These are phyloP conservation scores for Protophormia terraenovae DNA, from an alignment of 2,888 invertebrate species.

Conservation along the genomic window DNA sequence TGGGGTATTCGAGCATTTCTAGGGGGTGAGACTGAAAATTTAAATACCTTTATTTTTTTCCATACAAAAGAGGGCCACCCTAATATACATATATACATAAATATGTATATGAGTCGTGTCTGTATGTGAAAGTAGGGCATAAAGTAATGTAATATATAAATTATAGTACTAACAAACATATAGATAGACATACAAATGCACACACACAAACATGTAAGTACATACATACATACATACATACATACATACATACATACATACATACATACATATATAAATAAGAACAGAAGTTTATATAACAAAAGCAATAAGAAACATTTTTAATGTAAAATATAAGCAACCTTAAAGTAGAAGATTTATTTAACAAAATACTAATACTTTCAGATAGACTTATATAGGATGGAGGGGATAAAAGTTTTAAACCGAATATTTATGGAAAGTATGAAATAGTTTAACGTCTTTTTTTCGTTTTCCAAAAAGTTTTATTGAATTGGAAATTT, in stretches of 20 bases:
- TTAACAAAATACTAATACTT: neutral
- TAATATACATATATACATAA: too few species aligned
- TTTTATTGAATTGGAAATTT: too few species aligned
- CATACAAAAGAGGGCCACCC: too few species aligned
- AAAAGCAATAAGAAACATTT: constrained; percentile 19
- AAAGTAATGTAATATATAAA: constrained; percentile 31
- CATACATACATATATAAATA: neutral
- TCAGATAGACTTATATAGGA: neutral
- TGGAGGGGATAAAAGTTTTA: neutral
- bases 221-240: neutral
- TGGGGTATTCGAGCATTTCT: too few species aligned
- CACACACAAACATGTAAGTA: neutral
- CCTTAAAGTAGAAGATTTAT: constrained; percentile 25
- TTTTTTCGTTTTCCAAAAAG: too few species aligned
- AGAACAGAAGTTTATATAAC: neutral
- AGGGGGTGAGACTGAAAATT: too few species aligned
- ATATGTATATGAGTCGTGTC: neutral
- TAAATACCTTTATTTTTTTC: too few species aligned
- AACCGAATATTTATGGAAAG: too few species aligned
- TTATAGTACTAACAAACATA: neutral
- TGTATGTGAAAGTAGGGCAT: constrained; percentile 13
- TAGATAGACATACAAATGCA: neutral
- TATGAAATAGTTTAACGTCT: too few species aligned
- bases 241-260: neutral
- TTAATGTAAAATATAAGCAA: constrained; percentile 15